A percentile compares a stretch with the other conserved stretches of the same genome.
Conservation (phyloP, 2,797 vertebrate species). For the Uromys caudimaculatus region DNA sequence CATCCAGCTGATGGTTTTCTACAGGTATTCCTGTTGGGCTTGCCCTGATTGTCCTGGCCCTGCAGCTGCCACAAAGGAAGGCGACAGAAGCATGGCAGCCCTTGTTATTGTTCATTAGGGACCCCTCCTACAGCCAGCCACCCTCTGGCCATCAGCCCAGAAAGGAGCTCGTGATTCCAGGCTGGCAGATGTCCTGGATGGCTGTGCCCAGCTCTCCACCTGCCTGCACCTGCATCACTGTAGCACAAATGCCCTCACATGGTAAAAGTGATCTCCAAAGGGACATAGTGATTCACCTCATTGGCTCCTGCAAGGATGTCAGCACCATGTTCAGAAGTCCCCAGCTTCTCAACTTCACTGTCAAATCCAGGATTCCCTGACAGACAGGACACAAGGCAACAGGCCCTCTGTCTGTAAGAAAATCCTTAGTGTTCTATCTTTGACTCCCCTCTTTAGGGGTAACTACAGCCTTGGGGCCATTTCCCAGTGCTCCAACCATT, state of each 20-base stretch:
- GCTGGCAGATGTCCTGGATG: not conserved
- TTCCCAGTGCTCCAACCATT: no score
- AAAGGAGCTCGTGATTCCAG: not conserved
- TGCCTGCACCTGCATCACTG: no score
- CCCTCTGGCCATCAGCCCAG: not conserved
- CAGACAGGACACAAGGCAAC: not conserved
- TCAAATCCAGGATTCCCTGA: not conserved
- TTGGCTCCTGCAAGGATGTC: not conserved
- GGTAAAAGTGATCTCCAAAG: not conserved
- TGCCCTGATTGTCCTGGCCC: not conserved
- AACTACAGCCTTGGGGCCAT: not conserved
- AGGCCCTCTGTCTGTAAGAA: not conserved
- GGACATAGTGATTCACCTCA: not conserved
- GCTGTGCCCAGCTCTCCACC: not conserved
- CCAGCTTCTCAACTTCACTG: not conserved
- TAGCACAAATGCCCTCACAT: not conserved
- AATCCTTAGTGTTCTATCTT: not conserved
- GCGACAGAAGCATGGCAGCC: not conserved
- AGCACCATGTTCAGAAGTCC: not conserved
- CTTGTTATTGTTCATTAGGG: not conserved
- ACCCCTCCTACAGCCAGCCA: not conserved
- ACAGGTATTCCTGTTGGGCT: not conserved
- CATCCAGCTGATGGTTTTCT: not conserved
- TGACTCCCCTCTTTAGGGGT: not conserved
- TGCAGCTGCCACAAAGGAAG: not conserved